Evolutionary conservation across 2,113 vertebrate species (phyloP).

Genomic region (Pycnonotus jocosus): DNA sequence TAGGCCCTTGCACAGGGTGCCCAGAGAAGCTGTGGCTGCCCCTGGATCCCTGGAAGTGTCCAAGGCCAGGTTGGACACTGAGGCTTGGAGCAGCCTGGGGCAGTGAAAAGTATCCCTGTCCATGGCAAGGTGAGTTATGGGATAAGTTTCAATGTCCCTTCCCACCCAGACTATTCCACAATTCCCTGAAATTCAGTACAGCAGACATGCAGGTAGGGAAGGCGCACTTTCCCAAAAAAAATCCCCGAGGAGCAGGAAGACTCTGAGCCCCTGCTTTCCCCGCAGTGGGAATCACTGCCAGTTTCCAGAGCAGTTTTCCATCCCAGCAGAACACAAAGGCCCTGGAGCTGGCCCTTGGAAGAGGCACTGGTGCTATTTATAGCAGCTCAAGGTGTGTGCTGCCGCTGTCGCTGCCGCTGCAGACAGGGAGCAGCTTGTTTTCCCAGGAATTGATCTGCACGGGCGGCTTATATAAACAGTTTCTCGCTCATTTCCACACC

Average conservation of each 20-base stretch:
- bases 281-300: rapidly evolving
- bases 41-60: neutral
- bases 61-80: rapidly evolving
- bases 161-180: neutral
- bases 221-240: neutral
- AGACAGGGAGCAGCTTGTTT: neutral
- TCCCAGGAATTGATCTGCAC: neutral
- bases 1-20: neutral
- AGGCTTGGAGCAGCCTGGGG: neutral
- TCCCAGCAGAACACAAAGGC: neutral
- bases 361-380: neutral
- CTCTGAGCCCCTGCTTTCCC: neutral
- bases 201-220: neutral
- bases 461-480: neutral
- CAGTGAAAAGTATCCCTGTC: neutral
- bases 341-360: neutral
- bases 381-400: neutral
- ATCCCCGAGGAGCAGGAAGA: neutral
- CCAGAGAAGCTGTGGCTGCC: neutral
- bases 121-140: rapidly evolving
- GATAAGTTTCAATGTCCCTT: neutral
- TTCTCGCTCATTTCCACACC: constrained; percentile 2
- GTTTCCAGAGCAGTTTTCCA: neutral
- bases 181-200: neutral
- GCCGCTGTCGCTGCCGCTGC: neutral